phyloP scores from a whole-genome alignment of 2,888 invertebrate genomes.

The Clistopyga incitator region DNA sequence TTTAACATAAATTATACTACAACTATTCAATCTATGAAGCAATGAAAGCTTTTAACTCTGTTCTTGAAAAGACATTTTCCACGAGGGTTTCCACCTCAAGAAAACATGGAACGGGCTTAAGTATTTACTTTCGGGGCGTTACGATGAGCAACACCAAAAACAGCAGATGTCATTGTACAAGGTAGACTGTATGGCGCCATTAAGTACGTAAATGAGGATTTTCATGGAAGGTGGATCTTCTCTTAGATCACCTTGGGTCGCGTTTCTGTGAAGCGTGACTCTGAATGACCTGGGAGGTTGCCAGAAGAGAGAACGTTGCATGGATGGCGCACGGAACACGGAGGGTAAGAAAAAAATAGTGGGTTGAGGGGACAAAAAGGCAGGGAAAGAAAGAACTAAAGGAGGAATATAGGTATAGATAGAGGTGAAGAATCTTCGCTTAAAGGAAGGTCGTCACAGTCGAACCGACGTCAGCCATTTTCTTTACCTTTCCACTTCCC shows the following conservation, averaged over 20 bases:
- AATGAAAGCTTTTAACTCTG: no score
- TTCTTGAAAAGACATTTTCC: no score
- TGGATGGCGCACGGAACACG: slow-evolving; percentile 5
- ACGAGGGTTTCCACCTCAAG: not conserved
- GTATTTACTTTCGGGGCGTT: slow-evolving; percentile 53
- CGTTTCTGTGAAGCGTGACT: slow-evolving; percentile 53
- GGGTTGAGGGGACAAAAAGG: slow-evolving; percentile 35
- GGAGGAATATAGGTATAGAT: slow-evolving; percentile 40
- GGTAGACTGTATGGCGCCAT: slow-evolving; percentile 17
- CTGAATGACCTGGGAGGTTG: slow-evolving; percentile 52
- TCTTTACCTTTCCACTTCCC: slow-evolving; percentile 41
- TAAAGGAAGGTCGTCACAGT: slow-evolving; percentile 34
- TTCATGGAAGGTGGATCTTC: slow-evolving; percentile 38
- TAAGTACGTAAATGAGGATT: slow-evolving; percentile 63
- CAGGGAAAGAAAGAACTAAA: slow-evolving; percentile 34
- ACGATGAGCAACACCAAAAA: slow-evolving; percentile 23
- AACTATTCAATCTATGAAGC: no score
- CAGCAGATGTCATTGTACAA: slow-evolving; percentile 28
- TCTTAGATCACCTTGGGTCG: slow-evolving; percentile 62
- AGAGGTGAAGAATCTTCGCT: slow-evolving; percentile 54
- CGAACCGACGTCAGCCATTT: slow-evolving; percentile 61
- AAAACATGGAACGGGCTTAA: not conserved
- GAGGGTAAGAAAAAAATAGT: slow-evolving; percentile 26
- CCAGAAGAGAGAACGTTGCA: slow-evolving; percentile 56
- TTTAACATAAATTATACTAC: no score